Evolutionary conservation across 2,113 vertebrate genomes (phyloP).

Genomic region (Mus musculus): GRCm39 chr13:55385001-55385500

Average conservation of each 20-base stretch:
- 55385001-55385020: neutral
- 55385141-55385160: neutral
- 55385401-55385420: neutral
- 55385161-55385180: neutral
- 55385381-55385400: neutral
- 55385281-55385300: neutral
- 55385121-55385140: neutral
- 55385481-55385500: neutral
- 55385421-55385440: neutral
- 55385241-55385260: neutral
- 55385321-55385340: neutral
- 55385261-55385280: neutral
- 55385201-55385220: neutral
- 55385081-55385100: neutral
- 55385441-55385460: neutral
- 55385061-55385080: neutral
- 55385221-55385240: neutral
- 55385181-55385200: neutral
- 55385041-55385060: neutral
- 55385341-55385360: neutral
- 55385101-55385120: neutral
- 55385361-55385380: neutral
- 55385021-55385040: too few relatives aligned
- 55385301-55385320: neutral
- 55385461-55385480: neutral